Evolutionary conservation across 2,888 invertebrate genomes (phyloP), one percentile per base, ranked within the genome.

Genomic region (Galeopsomyia nigrocyanea): DNA sequence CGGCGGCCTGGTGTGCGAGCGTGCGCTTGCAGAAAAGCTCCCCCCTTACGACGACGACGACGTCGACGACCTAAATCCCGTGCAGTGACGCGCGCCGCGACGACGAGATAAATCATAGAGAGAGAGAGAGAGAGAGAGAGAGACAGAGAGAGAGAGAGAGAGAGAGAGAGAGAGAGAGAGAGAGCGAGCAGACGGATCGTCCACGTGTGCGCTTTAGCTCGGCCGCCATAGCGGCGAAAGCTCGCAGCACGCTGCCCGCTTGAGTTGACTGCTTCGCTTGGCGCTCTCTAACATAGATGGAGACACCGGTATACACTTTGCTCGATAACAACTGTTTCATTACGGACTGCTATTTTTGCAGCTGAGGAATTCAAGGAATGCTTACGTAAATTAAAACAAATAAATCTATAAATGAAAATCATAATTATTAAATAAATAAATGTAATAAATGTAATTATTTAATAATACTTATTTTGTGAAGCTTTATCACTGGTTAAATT

Each of bases 101-200:
- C 51, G 55, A 62, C 65, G 61, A 50, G 39, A 71, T 66, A 66
- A 71, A 66, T 71, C 63, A 47, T 51, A 67, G 22, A 22, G 46
- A 7, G n/a, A 51, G n/a, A n/a, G n/a, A n/a, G n/a, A n/a, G n/a
- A n/a, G n/a, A n/a, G n/a, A n/a, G n/a, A n/a, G n/a, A n/a, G n/a
- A n/a, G n/a, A n/a, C n/a, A n/a, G n/a, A n/a, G n/a, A n/a, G n/a
- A n/a, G n/a, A n/a, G n/a, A n/a, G n/a, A n/a, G n/a, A n/a, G n/a
- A n/a, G n/a, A n/a, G n/a, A n/a, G n/a, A n/a, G n/a, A n/a, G n/a
- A n/a, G n/a, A n/a, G n/a, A n/a, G n/a, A n/a, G n/a, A n/a, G n/a
- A n/a, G n/a, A 21, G 22, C 14, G 19, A 56, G 56, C 56, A 61
- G 17, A 19, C 58, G 61, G 19, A 19, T 49, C 16, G 21, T 16